These are phyloP conservation scores for Salticus scenicus DNA, from an alignment of 2,888 invertebrate genomes.

Conservation along the genomic window DNA sequence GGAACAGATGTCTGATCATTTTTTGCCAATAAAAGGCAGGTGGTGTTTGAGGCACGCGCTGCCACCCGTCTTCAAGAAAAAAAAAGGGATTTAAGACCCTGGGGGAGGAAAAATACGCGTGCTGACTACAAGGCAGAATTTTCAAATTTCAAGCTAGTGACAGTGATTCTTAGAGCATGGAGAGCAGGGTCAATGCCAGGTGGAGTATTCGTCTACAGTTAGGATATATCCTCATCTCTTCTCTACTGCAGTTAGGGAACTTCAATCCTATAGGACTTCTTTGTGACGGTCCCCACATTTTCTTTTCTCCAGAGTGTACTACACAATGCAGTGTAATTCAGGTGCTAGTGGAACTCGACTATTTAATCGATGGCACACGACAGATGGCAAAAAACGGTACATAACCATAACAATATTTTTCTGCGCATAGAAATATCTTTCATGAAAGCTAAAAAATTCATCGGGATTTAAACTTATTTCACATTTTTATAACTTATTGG, in stretches of 20 bases:
- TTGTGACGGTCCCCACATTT: background rate
- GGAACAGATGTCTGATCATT: constrained; percentile 43
- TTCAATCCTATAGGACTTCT: background rate
- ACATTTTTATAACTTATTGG: too few species aligned
- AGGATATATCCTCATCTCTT: background rate
- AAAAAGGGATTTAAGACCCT: constrained; percentile 4
- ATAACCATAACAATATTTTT: background rate
- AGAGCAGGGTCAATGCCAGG: constrained; percentile 52
- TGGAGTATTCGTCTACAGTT: constrained; percentile 11
- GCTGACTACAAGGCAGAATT: constrained; percentile 37
- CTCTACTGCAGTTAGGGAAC: background rate
- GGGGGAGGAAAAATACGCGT: constrained; percentile 30
- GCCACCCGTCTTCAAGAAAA: constrained; percentile 46
- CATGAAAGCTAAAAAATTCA: too few species aligned
- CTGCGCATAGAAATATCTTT: too few species aligned
- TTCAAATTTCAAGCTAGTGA: constrained; percentile 32
- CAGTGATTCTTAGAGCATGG: constrained; percentile 41
- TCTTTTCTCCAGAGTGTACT: background rate
- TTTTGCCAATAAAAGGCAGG: constrained; percentile 30
- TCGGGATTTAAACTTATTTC: too few species aligned
- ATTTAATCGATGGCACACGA: constrained; percentile 5
- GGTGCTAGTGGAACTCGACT: background rate
- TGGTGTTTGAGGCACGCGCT: constrained; percentile 57
- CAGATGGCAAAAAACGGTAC: background rate
- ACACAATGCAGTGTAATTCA: background rate